Evolutionary conservation across 30 jellyfish, hydroid and myxozoan genomes (phyloP), one percentile per base, ranked within the genome.

Genomic region (Nemopilema nomurai): DNA sequence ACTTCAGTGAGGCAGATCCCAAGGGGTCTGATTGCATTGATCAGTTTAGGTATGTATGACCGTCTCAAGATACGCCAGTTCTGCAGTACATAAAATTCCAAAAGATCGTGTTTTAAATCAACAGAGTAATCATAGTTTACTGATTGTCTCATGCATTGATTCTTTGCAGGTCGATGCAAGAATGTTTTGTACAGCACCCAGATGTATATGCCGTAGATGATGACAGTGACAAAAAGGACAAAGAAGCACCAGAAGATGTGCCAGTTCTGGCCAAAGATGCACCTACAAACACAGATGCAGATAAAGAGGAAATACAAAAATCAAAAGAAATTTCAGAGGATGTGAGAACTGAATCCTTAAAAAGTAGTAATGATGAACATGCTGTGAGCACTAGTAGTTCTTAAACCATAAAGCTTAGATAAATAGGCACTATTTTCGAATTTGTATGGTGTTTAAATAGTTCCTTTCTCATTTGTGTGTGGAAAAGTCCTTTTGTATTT

Each of bases 1-100:
- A 94, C 71, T 89, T 82, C 73, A 89, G 97, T 81, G 96, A 94
- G 49, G 96, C 99, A 22, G 99, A 94, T 23, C 99, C 97, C 24
- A 94, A 94, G 70, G 99, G 99, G 0, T 79, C 96, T 0, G 97
- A 94, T 74, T 94, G 99, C 82, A 90, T 94, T 28, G 94, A 87
- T 16, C 94, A 89, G 77, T 87, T 87, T 50, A 70, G 87, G 65
- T 69, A 74, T 7, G 18, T 17, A 29, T 16, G 1, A n/a, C n/a
- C n/a, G n/a, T n/a, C n/a, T n/a, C n/a, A n/a, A n/a, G n/a, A n/a
- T n/a, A n/a, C n/a, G n/a, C n/a, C n/a, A n/a, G n/a, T n/a, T n/a
- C n/a, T n/a, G n/a, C n/a, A n/a, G 57, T 41, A 41, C 57, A 41
- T 41, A 3, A 41, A 13, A 13, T 41, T 13, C 57, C 57, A 41